Evolutionary conservation across 1,140 invertebrate genomes (phyloP).

Genomic region (Heliothis subflexa): DNA sequence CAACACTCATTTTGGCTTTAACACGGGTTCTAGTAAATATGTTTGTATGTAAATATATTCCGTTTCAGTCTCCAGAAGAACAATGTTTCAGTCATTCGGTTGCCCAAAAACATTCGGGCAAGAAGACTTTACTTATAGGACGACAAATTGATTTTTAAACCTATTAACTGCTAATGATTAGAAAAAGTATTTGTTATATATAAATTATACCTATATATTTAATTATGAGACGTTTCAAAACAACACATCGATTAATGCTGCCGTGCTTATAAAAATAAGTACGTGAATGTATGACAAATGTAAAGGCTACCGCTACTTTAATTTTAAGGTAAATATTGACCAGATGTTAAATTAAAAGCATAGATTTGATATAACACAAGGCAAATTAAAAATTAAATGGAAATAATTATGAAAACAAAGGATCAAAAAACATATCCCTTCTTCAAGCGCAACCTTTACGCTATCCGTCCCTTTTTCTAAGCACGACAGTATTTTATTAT

Average conservation of each 20-base stretch:
- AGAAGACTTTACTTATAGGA: constrained; percentile 57
- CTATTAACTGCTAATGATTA: constrained; percentile 47
- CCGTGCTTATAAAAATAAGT: not conserved
- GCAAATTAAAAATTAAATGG: too few relatives aligned
- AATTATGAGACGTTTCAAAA: constrained; percentile 45
- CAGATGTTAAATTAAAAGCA: too few relatives aligned
- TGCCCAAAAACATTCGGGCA: constrained; percentile 66
- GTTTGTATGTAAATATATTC: constrained; percentile 42
- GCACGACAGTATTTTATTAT: not conserved
- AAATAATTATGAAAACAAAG: too few relatives aligned
- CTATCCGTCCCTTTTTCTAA: not conserved
- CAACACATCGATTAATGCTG: constrained; percentile 12
- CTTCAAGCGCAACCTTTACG: too few relatives aligned
- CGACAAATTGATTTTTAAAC: constrained; percentile 15
- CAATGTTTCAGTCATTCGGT: constrained; percentile 59
- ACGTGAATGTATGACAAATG: too few relatives aligned
- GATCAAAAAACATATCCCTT: too few relatives aligned
- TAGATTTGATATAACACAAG: too few relatives aligned
- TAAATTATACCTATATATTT: constrained; percentile 32
- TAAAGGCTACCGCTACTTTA: too few relatives aligned
- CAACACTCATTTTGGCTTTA: not conserved
- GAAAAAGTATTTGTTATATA: constrained; percentile 40
- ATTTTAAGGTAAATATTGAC: too few relatives aligned
- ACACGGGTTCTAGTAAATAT: constrained; percentile 33
- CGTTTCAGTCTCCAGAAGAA: constrained; percentile 58